A percentile compares a stretch with the other conserved stretches of the same genome.
phyloP scores from a whole-genome alignment of 2,797 vertebrate species.

The Tadarida brasiliensis region DNA sequence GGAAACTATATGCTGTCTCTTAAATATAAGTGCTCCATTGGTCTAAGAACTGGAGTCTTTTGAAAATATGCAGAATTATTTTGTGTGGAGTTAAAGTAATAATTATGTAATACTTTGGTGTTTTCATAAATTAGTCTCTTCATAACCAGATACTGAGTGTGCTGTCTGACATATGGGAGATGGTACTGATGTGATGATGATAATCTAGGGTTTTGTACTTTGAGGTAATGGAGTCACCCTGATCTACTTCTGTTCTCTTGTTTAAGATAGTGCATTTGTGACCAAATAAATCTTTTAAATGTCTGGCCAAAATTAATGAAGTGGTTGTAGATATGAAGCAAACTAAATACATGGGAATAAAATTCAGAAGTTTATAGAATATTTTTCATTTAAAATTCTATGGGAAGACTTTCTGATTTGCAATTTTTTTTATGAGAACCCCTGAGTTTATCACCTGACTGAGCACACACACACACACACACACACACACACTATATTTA shows the following conservation, averaged over 20 bases:
- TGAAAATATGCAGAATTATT: constrained; percentile 30
- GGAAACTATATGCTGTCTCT: neutral
- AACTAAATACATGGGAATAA: neutral
- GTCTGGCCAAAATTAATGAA: neutral
- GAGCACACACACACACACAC: neutral
- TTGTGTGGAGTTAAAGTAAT: neutral
- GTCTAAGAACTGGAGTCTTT: neutral
- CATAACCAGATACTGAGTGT: neutral
- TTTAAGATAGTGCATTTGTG: neutral
- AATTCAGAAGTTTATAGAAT: neutral
- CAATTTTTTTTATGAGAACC: neutral
- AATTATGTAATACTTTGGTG: neutral
- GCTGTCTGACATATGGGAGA: neutral
- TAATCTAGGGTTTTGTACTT: neutral
- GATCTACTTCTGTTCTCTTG: neutral
- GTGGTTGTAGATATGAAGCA: neutral
- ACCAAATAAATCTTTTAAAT: neutral
- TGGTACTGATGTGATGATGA: neutral
- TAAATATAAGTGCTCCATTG: neutral
- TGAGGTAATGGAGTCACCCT: neutral
- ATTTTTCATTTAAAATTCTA: constrained; percentile 30
- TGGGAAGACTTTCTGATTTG: neutral
- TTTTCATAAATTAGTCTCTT: constrained; percentile 21
- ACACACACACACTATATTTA: neutral
- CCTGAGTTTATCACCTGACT: neutral